Evolutionary conservation across 2,113 vertebrate species (phyloP).

Genomic region (Aptenodytes forsteri): DNA sequence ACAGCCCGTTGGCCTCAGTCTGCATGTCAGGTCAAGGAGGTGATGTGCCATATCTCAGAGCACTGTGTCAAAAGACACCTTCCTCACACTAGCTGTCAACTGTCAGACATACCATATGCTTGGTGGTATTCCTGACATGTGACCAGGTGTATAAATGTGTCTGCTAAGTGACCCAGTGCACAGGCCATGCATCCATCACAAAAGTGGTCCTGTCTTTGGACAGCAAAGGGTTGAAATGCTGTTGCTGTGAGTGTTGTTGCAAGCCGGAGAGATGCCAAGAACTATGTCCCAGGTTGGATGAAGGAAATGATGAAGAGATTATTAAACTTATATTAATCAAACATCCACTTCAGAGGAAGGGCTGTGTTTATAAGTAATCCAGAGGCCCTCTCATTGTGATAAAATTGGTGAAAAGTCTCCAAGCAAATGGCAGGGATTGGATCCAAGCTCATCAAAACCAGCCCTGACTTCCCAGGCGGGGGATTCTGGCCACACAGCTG

Average conservation of each 20-base stretch:
- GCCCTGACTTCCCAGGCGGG: neutral
- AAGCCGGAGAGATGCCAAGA: neutral
- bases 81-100: neutral
- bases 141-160: neutral
- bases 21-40: neutral
- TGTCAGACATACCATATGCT: neutral
- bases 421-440: neutral
- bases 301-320: neutral
- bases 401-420: neutral
- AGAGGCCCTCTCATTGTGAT: neutral
- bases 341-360: neutral
- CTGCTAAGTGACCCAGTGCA: neutral
- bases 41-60: neutral
- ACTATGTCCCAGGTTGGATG: neutral
- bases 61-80: neutral
- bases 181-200: neutral
- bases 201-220: neutral
- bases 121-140: neutral
- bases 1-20: neutral
- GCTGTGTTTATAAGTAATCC: neutral
- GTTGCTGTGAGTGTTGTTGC: neutral
- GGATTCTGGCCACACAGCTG: neutral
- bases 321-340: neutral
- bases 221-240: neutral
- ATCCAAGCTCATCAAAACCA: neutral